These are phyloP conservation scores for Furnarius figulus DNA, from an alignment of 2,113 vertebrate species.

Conservation along the genomic window DNA sequence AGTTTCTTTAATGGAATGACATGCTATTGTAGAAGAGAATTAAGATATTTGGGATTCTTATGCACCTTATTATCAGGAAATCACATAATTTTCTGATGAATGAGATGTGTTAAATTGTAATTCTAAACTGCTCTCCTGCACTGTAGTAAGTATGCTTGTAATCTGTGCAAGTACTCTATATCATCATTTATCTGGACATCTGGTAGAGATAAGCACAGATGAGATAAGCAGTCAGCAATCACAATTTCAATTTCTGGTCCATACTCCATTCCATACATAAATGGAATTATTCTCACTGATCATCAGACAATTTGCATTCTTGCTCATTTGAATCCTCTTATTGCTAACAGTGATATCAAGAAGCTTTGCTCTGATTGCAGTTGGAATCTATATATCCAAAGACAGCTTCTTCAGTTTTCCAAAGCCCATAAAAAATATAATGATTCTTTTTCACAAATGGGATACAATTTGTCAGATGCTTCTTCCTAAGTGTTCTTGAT, in stretches of 20 bases:
- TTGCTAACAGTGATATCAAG: background rate
- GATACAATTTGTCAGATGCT: background rate
- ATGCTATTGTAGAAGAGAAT: background rate
- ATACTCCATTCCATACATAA: background rate
- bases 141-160: background rate
- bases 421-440: background rate
- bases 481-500: background rate
- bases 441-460: background rate
- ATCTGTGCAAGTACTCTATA: background rate
- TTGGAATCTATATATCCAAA: background rate
- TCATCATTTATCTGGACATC: slow-evolving; percentile 23
- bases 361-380: background rate
- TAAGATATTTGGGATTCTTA: background rate
- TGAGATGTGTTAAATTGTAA: background rate
- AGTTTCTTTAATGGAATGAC: background rate
- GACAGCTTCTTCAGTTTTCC: background rate
- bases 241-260: background rate
- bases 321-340: background rate
- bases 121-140: background rate
- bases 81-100: background rate
- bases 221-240: slow-evolving; percentile 38
- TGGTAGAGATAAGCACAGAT: background rate
- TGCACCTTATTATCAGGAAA: background rate
- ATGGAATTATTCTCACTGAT: background rate
- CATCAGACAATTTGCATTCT: background rate